Evolutionary conservation across 2,113 vertebrate species (phyloP).

Genomic region (Catharus fuscescens): DNA sequence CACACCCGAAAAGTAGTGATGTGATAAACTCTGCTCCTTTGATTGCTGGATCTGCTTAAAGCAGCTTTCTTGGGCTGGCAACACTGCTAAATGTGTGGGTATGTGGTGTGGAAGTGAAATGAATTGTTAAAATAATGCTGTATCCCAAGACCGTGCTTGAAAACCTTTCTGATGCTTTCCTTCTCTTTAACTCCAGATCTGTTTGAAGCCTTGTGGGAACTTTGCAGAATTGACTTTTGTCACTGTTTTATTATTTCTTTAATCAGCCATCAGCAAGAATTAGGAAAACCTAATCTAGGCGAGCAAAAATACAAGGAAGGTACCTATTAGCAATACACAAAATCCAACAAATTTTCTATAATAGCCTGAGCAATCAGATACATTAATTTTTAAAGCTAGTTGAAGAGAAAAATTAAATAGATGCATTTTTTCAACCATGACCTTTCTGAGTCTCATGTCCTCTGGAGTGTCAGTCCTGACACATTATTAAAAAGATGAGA

Average conservation of each 20-base stretch:
- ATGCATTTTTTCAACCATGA: slow-evolving; percentile 66
- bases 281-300: slow-evolving; percentile 3
- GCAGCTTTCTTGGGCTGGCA: background rate
- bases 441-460: slow-evolving; percentile 64
- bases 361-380: slow-evolving; percentile 66
- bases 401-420: slow-evolving; percentile 74
- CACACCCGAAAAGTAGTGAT: background rate
- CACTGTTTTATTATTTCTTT: slow-evolving; percentile 38
- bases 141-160: background rate
- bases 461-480: slow-evolving; percentile 60
- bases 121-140: background rate
- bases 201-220: background rate
- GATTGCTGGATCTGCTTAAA: background rate
- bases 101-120: background rate
- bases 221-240: slow-evolving; percentile 12
- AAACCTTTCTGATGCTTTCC: background rate
- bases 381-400: slow-evolving; percentile 72
- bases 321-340: slow-evolving; percentile 60
- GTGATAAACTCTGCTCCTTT: background rate
- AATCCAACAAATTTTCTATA: slow-evolving; percentile 65
- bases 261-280: slow-evolving; percentile 46
- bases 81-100: background rate
- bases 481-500: slow-evolving; percentile 73
- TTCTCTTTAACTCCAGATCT: background rate
- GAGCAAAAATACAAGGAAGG: slow-evolving; percentile 34